phyloP scores from a whole-genome alignment of 2,113 vertebrate genomes.

The Podilymbus podiceps region DNA sequence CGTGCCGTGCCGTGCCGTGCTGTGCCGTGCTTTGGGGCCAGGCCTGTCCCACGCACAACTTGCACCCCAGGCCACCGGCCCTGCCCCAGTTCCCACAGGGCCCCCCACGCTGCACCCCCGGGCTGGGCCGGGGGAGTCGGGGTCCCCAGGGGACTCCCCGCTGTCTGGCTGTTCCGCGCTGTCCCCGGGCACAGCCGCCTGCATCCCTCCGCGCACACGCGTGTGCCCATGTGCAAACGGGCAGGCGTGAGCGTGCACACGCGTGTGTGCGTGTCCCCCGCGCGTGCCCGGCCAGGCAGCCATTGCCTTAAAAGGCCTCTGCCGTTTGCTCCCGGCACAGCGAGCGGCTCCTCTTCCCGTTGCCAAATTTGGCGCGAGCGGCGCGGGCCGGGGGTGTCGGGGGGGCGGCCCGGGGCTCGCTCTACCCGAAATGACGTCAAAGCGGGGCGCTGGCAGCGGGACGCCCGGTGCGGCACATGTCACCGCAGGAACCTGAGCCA shows the following conservation, averaged over 20 bases:
- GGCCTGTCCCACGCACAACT: neutral
- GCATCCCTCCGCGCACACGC: neutral
- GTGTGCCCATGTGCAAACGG: neutral
- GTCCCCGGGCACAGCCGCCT: neutral
- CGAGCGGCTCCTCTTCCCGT: neutral
- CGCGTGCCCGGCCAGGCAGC: neutral
- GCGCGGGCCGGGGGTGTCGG: neutral
- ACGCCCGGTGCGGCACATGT: neutral
- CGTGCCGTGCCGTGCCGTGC: accelerated
- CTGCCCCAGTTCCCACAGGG: accelerated
- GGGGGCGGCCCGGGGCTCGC: neutral
- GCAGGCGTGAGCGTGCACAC: neutral
- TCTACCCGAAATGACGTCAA: conserved; percentile 51
- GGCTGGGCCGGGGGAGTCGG: neutral
- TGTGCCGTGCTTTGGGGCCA: accelerated
- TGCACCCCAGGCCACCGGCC: neutral
- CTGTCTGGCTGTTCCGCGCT: accelerated
- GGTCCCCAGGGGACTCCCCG: neutral
- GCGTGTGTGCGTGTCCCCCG: neutral
- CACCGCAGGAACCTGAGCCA: conserved; percentile 11
- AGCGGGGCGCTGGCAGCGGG: neutral
- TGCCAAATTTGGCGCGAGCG: conserved; percentile 21
- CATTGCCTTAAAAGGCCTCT: conserved; percentile 29
- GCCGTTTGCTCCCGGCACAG: neutral
- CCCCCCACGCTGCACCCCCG: neutral